Evolutionary conservation across 2,888 invertebrate genomes (phyloP), one percentile per base, ranked within the genome.

Genomic region (Spodoptera exigua): DNA sequence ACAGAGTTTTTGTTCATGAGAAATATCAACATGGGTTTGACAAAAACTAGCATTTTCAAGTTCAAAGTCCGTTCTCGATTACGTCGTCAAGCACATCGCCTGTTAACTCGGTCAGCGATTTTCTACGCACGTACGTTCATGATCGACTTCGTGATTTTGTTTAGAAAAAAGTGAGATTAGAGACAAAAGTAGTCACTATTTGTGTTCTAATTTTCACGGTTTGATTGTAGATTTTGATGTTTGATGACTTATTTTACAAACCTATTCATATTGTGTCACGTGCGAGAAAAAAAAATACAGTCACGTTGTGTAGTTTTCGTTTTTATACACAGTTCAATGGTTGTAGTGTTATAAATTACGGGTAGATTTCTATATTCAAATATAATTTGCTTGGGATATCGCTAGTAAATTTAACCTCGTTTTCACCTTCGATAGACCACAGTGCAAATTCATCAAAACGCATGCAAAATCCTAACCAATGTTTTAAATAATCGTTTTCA

Each of bases 51-150:
- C 58, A 65, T 79, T 82, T 81, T 78, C 52, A 74, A 71, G 74
- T 79, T 74, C 67, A 71, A 71, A 72, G 72, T 78, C 78, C 81
- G 76, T 74, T 78, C 74, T 79, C 72, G 82, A 88, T 88, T 86
- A 87, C 79, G 74, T 84, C 79, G 83, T 87, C 83, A 81, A 81
- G 78, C 87, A 81, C 82, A 85, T 87, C 88, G 86, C 87, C 86
- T 86, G 81, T 78, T 76, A 67, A 63, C 62, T 64, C 41, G 67
- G 69, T 60, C 72, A 70, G 62, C 76, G 63, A 86, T 86, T 89
- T 76, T 86, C 63, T 78, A 89, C 88, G 89, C 89, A 89, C 89
- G 89, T 89, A 88, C 88, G 75, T 78, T 65, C 71, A 54, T 78
- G 83, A 85, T 84, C 76, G 82, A 86, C 72, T 80, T 88, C 88